Base-by-base conservation (phyloP, 2,113 vertebrate species). In the Oncorhynchus clarkii region DNA sequence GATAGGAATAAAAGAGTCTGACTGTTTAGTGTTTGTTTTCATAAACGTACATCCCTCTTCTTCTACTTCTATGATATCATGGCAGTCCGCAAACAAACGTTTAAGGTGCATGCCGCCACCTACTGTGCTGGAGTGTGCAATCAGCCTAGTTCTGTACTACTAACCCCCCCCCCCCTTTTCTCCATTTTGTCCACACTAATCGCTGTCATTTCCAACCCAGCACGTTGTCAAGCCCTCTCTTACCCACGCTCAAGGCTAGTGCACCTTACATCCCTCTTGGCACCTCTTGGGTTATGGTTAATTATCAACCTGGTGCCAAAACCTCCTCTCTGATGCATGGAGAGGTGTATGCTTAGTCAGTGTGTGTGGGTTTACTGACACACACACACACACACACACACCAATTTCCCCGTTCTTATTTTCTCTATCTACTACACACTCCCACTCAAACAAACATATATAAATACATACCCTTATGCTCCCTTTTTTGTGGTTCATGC, bases 1-100 rank as follows among this genome's bases (percentile, higher is more conserved):
- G 64, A 66, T 5, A 0, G 6, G 34, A 66, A 66, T 9, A 66
- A n/a, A 26, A 24, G 8, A 26, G 64, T 66, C 22, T 66, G 26
- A 29, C 3, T 72, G 85, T 91, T 90, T 88, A 90, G 73, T 88
- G 83, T 92, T 91, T 91, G 89, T 90, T 92, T 89, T 88, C 85
- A 77, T 79, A 86, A 78, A 73, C 87, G 76, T 66, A 39, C 80
- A 9, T 39, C 39, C 39, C 39, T 39, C 39, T 39, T 39, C 39
- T 9, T 39, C 39, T 39, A 9, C 8, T 39, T 39, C 39, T 39
- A 39, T 39, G 39, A 39, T 39, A 39, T 9, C 8, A 39, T 39
- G 8, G 39, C 39, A 2, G 39, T 9, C 39, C 39, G 8, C 39
- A 39, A 39, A 39, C 39, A 39, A 39, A 39, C 2, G 0, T 39